These are phyloP conservation scores for Eulacestoma nigropectus DNA, from an alignment of 2,113 vertebrate species.

Conservation along the genomic window DNA sequence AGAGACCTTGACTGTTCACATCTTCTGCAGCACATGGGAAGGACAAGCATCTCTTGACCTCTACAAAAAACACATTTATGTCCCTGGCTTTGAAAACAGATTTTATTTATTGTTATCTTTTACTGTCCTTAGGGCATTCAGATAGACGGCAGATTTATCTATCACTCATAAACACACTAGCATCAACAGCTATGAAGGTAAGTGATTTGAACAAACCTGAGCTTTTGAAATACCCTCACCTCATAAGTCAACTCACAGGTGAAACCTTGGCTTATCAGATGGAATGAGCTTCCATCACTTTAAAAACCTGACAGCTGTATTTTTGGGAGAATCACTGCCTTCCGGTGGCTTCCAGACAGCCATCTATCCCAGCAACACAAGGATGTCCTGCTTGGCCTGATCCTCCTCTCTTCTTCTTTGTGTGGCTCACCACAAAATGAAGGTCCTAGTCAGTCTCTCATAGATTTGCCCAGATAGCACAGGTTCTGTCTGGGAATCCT, in stretches of 20 bases:
- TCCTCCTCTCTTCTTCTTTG: neutral
- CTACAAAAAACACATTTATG: neutral
- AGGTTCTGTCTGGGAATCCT: neutral
- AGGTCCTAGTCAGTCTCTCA: neutral
- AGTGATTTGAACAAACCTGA: neutral
- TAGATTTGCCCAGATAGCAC: neutral
- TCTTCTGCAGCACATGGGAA: neutral
- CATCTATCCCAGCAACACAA: neutral
- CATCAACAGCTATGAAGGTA: neutral
- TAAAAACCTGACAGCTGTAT: neutral
- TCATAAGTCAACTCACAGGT: neutral
- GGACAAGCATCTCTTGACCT: neutral
- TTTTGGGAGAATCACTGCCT: neutral
- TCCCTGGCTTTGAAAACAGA: neutral
- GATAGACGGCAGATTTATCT: neutral
- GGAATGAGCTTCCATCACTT: neutral
- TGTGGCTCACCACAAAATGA: neutral
- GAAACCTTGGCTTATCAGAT: neutral
- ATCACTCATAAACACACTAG: neutral
- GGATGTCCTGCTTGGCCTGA: neutral
- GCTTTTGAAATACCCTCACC: neutral
- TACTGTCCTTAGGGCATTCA: neutral
- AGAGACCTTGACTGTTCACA: neutral
- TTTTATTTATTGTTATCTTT: neutral
- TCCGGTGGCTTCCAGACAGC: neutral